Percentiles rank a stretch among this genome's conserved stretches.
phyloP scores from a whole-genome alignment of 2,797 vertebrate genomes.

The Muscicapa striata region DNA sequence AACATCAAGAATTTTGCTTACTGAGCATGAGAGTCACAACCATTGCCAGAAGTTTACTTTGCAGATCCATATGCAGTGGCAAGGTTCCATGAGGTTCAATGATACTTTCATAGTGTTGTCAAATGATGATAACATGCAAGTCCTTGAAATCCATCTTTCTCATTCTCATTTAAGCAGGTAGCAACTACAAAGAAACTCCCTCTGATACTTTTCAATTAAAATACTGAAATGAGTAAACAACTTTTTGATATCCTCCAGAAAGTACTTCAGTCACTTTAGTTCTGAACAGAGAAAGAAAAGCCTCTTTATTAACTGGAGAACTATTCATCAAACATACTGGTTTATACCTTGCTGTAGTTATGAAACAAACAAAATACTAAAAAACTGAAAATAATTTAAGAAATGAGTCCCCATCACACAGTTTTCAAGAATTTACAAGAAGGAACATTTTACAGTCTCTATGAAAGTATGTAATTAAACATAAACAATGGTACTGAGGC shows the following conservation, averaged over 20 bases:
- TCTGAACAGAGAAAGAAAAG: neutral
- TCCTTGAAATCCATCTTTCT: neutral
- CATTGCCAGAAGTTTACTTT: neutral
- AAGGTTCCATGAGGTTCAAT: neutral
- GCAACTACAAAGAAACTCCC: neutral
- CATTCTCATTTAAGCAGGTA: neutral
- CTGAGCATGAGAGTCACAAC: neutral
- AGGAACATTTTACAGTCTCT: neutral
- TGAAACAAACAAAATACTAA: neutral
- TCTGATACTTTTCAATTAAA: neutral
- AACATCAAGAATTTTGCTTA: neutral
- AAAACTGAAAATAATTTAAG: neutral
- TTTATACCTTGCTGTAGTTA: neutral
- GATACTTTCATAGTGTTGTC: neutral
- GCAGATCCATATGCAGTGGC: neutral
- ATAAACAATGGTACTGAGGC: neutral
- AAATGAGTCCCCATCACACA: neutral
- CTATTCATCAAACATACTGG: neutral
- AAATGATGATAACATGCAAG: neutral
- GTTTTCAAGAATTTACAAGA: neutral
- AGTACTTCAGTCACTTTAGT: neutral
- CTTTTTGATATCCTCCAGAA: neutral
- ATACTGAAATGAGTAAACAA: neutral
- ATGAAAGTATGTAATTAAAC: neutral
- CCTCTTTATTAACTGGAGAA: neutral